Percentiles rank a stretch among this genome's conserved stretches.
These are phyloP conservation scores for Mystacornis crossleyi DNA, from an alignment of 2,113 vertebrate genomes.

Conservation along the genomic window DNA sequence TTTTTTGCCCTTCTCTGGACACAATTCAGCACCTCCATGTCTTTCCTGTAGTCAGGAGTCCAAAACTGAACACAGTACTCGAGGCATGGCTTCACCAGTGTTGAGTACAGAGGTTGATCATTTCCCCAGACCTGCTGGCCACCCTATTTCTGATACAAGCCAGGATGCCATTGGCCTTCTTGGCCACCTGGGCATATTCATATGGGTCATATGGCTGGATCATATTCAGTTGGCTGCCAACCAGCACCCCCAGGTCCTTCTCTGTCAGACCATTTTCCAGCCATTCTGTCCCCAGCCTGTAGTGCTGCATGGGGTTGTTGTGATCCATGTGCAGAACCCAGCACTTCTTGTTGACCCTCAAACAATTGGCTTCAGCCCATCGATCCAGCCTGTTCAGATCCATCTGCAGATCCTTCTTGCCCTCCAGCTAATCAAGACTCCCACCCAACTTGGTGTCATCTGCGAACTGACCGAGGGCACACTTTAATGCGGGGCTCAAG, in stretches of 20 bases:
- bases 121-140: not conserved
- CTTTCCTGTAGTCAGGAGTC: not conserved
- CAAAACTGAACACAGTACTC: not conserved
- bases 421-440: not conserved
- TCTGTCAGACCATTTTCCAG: not conserved
- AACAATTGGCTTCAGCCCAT: fast-evolving
- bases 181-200: not conserved
- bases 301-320: not conserved
- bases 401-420: not conserved
- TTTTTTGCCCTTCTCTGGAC: not conserved
- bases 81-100: not conserved
- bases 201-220: too few species aligned
- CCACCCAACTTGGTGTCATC: not conserved
- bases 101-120: not conserved
- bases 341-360: not conserved
- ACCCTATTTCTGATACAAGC: not conserved
- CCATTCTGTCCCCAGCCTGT: not conserved
- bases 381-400: not conserved
- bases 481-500: not conserved
- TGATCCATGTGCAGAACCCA: not conserved
- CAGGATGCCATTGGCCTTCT: not conserved
- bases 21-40: not conserved
- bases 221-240: not conserved
- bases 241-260: fast-evolving
- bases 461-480: fast-evolving